These are phyloP conservation scores for Cybosia mesomella DNA, from an alignment of 2,888 invertebrate species.

Conservation along the genomic window DNA sequence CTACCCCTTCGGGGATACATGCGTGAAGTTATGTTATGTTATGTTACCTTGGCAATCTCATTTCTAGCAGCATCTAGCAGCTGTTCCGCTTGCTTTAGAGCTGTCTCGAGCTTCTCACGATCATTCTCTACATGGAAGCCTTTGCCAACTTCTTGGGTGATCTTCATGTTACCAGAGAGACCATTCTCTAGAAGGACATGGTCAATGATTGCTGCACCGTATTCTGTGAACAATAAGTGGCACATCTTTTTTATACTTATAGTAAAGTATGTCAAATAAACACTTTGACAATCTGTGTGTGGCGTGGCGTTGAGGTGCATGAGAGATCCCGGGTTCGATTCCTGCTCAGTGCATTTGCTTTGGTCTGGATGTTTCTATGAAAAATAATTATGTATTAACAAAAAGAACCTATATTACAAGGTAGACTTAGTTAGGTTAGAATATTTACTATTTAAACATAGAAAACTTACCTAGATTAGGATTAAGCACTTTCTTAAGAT, in stretches of 20 bases:
- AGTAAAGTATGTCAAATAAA: no score
- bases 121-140: conserved; percentile 89
- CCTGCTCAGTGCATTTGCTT: no score
- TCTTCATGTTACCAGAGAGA: conserved; percentile 86
- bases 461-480: conserved; percentile 89
- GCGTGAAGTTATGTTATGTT: no score
- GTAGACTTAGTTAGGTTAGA: no score
- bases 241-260: not conserved
- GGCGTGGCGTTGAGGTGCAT: no score
- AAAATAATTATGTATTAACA: no score
- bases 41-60: conserved; percentile 88
- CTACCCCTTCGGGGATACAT: no score
- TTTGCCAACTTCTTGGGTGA: conserved; percentile 79
- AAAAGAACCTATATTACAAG: not conserved
- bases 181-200: conserved; percentile 93
- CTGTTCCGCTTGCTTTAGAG: conserved; percentile 90
- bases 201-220: conserved; percentile 96
- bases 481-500: conserved; percentile 93
- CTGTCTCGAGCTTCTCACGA: conserved; percentile 87
- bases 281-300: no score
- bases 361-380: no score
- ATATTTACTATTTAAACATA: no score
- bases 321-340: no score
- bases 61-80: conserved; percentile 87
- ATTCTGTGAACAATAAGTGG: conserved; percentile 86